Evolutionary conservation across 2,113 vertebrate genomes (phyloP), one percentile per base, ranked within the genome.

Genomic region (Callipepla californica): DNA sequence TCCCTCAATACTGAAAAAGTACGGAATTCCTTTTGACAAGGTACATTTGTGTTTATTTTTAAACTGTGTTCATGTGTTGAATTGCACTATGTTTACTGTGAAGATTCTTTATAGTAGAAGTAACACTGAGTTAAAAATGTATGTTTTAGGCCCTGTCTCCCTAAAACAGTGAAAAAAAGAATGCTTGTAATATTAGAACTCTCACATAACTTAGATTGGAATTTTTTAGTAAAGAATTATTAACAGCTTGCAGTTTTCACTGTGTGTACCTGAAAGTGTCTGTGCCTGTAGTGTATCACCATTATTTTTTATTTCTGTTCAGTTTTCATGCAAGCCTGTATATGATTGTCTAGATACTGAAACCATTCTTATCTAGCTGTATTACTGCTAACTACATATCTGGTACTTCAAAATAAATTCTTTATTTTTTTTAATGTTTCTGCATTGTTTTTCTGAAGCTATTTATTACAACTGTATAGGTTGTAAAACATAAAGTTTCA

Each of bases 11-110:
- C 94, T 99, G 89, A 99, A 99, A 97, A 99, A 99, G 84, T 99
- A 99, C 26, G 98, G 99, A 93, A 99, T 99, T 97, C 99, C 99
- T 91, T 99, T 99, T 97, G 98, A 99, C 97, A 99, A 99, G 99
- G 99, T 99, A 98, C 26, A 2, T 80, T 80, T 34, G 7, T 85
- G 13, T 61, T 88, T 36, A 44, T 78, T 95, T 83, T 84, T 45
- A 85, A 80, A 68, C 63, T 69, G 8, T 50, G 38, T 86, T 32
- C 68, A 22, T 65, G 6, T 13, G 25, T 75, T 61, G 21, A 48
- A 28, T 90, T 61, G 26, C 23, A 20, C 20, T 74, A 13, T 85
- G 11, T 47, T 85, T 89, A 48, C 11, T 77, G 1, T 51, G 82
- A 47, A 11, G 6, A 17, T 26, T 59, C 11, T 68, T 69, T 55